Evolutionary conservation across 2,113 vertebrate genomes (phyloP).

Genomic region (Chiloscyllium plagiosum): DNA sequence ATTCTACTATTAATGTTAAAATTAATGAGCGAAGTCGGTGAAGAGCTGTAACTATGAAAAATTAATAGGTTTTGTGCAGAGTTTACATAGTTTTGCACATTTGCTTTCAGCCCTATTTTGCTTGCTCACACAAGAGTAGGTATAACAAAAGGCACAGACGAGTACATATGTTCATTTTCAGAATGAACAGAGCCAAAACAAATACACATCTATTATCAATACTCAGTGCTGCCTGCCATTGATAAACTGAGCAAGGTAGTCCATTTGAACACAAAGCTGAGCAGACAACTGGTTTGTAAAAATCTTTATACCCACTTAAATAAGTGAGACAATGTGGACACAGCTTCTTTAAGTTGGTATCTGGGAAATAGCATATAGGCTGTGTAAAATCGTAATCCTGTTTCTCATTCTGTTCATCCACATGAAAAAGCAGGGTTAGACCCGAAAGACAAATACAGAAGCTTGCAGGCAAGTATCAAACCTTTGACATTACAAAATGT

Average conservation of each 20-base stretch:
- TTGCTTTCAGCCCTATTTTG: background rate
- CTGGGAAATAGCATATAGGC: background rate
- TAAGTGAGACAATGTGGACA: background rate
- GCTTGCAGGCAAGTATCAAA: constrained; percentile 1
- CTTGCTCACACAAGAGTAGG: background rate
- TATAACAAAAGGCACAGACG: background rate
- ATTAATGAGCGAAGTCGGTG: background rate
- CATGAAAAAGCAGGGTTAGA: background rate
- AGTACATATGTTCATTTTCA: background rate
- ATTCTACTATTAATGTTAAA: background rate
- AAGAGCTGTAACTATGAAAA: background rate
- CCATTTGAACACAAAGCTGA: background rate
- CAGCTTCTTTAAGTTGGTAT: background rate
- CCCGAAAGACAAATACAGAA: constrained; percentile 3
- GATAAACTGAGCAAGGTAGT: background rate
- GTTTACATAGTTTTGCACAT: background rate
- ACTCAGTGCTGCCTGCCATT: background rate
- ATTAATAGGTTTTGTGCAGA: background rate
- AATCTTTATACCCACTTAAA: background rate
- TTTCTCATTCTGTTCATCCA: background rate
- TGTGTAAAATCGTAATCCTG: background rate
- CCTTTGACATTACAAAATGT: constrained; percentile 29
- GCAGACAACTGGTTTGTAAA: background rate
- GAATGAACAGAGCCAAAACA: background rate
- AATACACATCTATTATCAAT: background rate